Evolutionary conservation across 2,797 vertebrate genomes (phyloP).

Genomic region (Nyctalus aviator): DNA sequence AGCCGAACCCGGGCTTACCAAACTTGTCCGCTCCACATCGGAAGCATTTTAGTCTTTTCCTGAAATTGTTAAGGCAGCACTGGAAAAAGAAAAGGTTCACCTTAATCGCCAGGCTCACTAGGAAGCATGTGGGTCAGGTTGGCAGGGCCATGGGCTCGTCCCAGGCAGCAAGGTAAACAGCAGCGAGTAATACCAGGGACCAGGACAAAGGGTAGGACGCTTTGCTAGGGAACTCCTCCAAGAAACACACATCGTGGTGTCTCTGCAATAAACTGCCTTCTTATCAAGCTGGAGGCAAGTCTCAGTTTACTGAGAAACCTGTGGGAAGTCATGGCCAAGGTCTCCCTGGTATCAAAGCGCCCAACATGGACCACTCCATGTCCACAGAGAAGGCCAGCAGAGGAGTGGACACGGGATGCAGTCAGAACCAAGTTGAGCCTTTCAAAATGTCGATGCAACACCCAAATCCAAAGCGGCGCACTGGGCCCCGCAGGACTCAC

Average conservation of each 20-base stretch:
- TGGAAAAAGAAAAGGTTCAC: slow-evolving; percentile 86
- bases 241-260: neutral
- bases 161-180: slow-evolving; percentile 17
- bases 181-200: neutral
- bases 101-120: slow-evolving; percentile 62
- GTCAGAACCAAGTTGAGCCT: neutral
- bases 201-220: neutral
- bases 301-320: neutral
- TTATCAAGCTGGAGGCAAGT: neutral
- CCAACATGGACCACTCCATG: neutral
- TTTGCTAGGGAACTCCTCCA: neutral
- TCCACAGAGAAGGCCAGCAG: neutral
- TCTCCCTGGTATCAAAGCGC: neutral
- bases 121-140: slow-evolving; percentile 20
- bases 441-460: neutral
- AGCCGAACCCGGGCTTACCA: slow-evolving; percentile 89
- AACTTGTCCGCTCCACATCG: slow-evolving; percentile 98
- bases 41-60: slow-evolving; percentile 99
- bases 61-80: slow-evolving; percentile 99
- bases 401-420: neutral
- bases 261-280: slow-evolving; percentile 26
- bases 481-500: neutral
- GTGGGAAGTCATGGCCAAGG: neutral
- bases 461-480: slow-evolving; percentile 6
- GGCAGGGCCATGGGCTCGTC: neutral